Conservation (phyloP, 2,113 vertebrate species). For the Amblyornis subalaris region DNA sequence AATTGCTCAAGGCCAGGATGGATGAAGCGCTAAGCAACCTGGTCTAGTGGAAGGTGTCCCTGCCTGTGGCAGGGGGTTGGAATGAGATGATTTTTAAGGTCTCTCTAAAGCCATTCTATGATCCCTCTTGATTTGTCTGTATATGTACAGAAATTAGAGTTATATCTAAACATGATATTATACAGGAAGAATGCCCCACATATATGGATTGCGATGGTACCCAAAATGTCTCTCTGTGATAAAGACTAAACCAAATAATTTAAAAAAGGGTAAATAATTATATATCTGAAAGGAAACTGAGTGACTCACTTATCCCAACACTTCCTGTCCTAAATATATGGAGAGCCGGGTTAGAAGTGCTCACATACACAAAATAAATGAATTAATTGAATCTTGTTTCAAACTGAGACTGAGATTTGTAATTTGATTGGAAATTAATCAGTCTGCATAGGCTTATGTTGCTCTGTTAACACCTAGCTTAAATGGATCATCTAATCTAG, state of each 20-base stretch:
- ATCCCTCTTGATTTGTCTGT: neutral
- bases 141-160: neutral
- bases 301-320: neutral
- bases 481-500: neutral
- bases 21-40: neutral
- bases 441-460: neutral
- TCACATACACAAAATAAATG: neutral
- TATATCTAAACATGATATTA: neutral
- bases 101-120: neutral
- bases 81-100: too few relatives aligned
- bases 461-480: neutral
- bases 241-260: neutral
- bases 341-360: neutral
- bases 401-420: neutral
- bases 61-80: fast-evolving
- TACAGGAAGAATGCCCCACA: fast-evolving
- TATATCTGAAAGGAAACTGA: neutral
- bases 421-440: neutral
- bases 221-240: neutral
- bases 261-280: neutral
- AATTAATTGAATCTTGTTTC: neutral
- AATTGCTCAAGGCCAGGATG: neutral
- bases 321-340: neutral
- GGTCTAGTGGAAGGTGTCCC: neutral
- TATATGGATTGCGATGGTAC: neutral